Evolutionary conservation across 2,797 vertebrate genomes (phyloP), one percentile per base, ranked within the genome.

Genomic region (Bovichtus variegatus): DNA sequence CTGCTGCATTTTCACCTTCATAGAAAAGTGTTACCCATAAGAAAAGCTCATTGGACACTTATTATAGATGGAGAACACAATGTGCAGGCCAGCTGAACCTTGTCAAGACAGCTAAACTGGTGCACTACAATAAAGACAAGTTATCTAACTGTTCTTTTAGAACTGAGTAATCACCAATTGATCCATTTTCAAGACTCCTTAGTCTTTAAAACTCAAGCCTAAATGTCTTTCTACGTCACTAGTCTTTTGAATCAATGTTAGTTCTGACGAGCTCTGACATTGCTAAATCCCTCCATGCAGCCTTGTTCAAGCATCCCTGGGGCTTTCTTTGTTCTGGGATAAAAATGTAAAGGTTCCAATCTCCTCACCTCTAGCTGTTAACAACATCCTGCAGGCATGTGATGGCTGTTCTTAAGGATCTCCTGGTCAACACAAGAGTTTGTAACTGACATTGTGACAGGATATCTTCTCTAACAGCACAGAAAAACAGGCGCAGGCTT

Each of bases 261-360:
- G 83, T 77, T 81, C 72, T 90, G 82, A 93, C 62, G 69, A 78
- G 76, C 40, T 82, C 83, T 90, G 90, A 84, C 89, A 86, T 80
- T 57, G 77, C 68, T 87, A 91, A 91, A 91, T 92, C 87, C 84
- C 83, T 83, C 72, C 64, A 75, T 66, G 71, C 82, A 85, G 66
- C 72, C 61, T 87, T 67, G 82, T 87, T 88, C 89, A 88, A 86
- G 88, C 85, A 65, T 85, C 92, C 91, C 90, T 41, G 78, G 91
- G 85, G 90, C 58, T 83, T 70, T 85, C 93, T 95, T 94, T 95
- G 87, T 94, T 94, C 87, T 82, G 65, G 77, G 89, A 92, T 91
- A 64, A 84, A 89, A 63, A 92, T 80, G 77, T 67, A 82, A 86
- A 84, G 83, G 79, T 90, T 90, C 72, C 76, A 80, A 72, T 91